Evolutionary conservation across 1,140 invertebrate genomes (phyloP).

Genomic region (Zaprionus davidi): DNA sequence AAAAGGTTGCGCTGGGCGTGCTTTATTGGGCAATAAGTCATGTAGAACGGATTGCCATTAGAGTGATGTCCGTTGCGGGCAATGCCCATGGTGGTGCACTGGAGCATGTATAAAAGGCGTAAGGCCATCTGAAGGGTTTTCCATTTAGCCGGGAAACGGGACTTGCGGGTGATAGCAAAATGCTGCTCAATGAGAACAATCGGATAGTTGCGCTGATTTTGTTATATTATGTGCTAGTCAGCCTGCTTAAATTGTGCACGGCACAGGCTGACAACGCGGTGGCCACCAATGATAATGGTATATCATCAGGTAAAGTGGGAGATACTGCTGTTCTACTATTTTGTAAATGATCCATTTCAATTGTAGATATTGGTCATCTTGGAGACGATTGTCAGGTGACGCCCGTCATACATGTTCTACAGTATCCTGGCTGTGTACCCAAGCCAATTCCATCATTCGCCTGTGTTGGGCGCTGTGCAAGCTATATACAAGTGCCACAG

Average conservation of each 20-base stretch:
- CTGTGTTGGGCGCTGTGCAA: slow-evolving; percentile 94
- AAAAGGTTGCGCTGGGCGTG: slow-evolving; percentile 56
- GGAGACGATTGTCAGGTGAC: slow-evolving; percentile 95
- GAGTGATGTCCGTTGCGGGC: slow-evolving; percentile 25
- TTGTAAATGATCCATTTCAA: background rate
- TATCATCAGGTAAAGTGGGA: background rate
- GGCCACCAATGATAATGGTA: slow-evolving; percentile 67
- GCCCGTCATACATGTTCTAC: slow-evolving; percentile 95
- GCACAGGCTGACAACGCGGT: slow-evolving; percentile 62
- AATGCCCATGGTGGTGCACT: background rate
- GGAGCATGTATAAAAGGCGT: slow-evolving; percentile 57
- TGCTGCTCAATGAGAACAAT: slow-evolving; percentile 70
- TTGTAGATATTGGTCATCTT: slow-evolving; percentile 74
- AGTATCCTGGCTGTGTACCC: slow-evolving; percentile 95
- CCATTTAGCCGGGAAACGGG: slow-evolving; percentile 48
- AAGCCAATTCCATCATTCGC: slow-evolving; percentile 97
- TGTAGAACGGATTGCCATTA: slow-evolving; percentile 44
- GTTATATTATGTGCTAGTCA: slow-evolving; percentile 70
- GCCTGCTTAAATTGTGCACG: slow-evolving; percentile 66
- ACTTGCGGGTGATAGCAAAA: slow-evolving; percentile 51
- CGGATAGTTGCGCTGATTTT: slow-evolving; percentile 63
- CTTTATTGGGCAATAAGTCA: slow-evolving; percentile 78
- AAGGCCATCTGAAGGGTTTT: slow-evolving; percentile 38
- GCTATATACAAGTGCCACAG: slow-evolving; percentile 93
- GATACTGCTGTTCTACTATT: background rate